Evolutionary conservation across 2,797 vertebrate species (phyloP), one percentile per base, ranked within the genome.

Genomic region (Lateolabrax maculatus): DNA sequence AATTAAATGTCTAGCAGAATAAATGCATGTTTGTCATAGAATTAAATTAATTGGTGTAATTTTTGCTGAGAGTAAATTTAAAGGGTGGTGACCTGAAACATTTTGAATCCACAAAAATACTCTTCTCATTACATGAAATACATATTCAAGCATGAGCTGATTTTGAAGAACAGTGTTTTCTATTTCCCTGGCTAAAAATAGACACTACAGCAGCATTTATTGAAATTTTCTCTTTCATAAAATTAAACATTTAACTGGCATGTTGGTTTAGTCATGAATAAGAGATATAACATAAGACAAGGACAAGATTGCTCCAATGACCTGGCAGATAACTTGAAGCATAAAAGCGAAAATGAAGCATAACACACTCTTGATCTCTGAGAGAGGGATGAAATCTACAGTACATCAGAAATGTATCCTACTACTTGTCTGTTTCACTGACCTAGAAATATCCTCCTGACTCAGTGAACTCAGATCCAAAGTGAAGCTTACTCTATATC

Each of bases 401-500:
- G 52, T 69, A 61, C 64, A 71, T 85, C 52, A 65, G 52, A 78
- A 60, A 77, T 67, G 79, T 37, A 76, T 48, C 74, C 76, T n/a
- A 63, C 73, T 43, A 43, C 79, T 73, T 65, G 79, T 85, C 81
- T 82, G 81, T 84, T 87, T 88, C 81, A 80, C 77, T 90, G 89
- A 91, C 89, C 93, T 76, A 89, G 84, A 92, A 91, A 92, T 37
- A 64, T 87, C 73, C 60, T 83, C 77, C 58, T 64, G 63, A 71
- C 77, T 89, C 83, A 65, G 11, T 88, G 79, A 80, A 77, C 69
- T 68, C 65, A 29, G 67, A 89, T 88, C 53, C 61, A 80, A 75
- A 86, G 81, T 77, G 83, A 92, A 84, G 87, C 41, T 71, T 71
- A 71, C 60, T 75, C 84, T 75, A 70, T 70, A 77, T 92, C 81